Evolutionary conservation across 2,888 invertebrate genomes (phyloP).

Genomic region (Rhamnusium bicolor): DNA sequence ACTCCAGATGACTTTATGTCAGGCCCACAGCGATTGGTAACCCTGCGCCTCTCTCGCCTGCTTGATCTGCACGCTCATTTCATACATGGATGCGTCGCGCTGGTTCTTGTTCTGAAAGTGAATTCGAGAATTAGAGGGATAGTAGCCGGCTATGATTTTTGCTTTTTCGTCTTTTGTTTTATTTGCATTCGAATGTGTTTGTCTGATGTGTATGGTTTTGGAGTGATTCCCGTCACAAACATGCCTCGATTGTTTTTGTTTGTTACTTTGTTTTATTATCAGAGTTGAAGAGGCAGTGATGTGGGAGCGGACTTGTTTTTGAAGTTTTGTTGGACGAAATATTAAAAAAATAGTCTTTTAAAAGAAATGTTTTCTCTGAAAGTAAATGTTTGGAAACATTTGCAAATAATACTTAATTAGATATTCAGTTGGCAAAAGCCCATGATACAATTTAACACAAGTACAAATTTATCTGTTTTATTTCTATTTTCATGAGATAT

Average conservation of each 20-base stretch:
- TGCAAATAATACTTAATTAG: no score
- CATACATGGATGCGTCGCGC: constrained; percentile 40
- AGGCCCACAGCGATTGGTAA: constrained; percentile 54
- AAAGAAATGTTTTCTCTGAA: no score
- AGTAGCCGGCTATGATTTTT: constrained; percentile 7
- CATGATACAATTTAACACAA: no score
- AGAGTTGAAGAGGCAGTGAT: neutral
- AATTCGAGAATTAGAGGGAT: constrained; percentile 41
- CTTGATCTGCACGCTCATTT: constrained; percentile 23
- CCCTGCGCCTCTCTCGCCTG: constrained; percentile 43
- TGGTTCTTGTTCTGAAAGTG: constrained; percentile 42
- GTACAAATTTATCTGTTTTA: no score
- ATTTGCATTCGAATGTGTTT: constrained; percentile 21
- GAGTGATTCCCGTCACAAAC: neutral
- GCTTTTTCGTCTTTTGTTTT: constrained; percentile 32
- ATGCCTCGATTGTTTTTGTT: neutral
- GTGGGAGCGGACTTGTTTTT: neutral
- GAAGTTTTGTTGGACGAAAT: neutral
- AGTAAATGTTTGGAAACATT: no score
- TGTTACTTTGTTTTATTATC: neutral
- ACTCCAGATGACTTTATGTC: constrained; percentile 66
- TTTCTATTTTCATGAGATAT: no score
- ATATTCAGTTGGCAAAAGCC: no score
- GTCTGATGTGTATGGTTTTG: neutral
- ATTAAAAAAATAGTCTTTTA: no score